These are phyloP conservation scores for Dendrolimus houi DNA, from an alignment of 2,888 invertebrate species.

Conservation along the genomic window DNA sequence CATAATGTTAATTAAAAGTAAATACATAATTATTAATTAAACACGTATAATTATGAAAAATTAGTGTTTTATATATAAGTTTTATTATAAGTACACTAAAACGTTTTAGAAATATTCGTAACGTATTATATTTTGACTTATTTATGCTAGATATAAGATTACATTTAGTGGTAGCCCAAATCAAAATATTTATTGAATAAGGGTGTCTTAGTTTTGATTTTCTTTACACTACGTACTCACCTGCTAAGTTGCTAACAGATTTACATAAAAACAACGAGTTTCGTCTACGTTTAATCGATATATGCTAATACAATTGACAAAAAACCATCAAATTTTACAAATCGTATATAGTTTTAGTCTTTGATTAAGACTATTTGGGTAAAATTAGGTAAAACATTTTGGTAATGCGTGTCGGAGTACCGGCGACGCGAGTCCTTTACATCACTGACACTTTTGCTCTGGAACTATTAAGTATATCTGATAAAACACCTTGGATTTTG, in stretches of 20 bases:
- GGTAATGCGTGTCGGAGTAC: constrained; percentile 44
- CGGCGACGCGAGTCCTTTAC: constrained; percentile 50
- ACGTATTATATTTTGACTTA: no score
- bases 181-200: no score
- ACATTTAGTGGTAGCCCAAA: no score
- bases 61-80: no score
- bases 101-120: no score
- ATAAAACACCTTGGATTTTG: constrained; percentile 24
- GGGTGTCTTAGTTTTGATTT: no score
- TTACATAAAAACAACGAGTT: constrained; percentile 34
- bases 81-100: no score
- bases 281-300: constrained; percentile 35
- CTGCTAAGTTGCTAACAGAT: constrained; percentile 30
- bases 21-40: no score
- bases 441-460: constrained; percentile 49
- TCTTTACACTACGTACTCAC: constrained; percentile 4
- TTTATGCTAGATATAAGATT: no score
- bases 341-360: constrained; percentile 27
- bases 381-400: constrained; percentile 34
- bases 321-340: constrained; percentile 31
- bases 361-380: constrained; percentile 23
- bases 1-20: no score
- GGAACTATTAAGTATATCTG: constrained; percentile 39
- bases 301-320: constrained; percentile 64
- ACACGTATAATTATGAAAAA: no score